These are phyloP conservation scores for Zosterops borbonicus DNA, from an alignment of 2,113 vertebrate genomes.

Conservation along the genomic window DNA sequence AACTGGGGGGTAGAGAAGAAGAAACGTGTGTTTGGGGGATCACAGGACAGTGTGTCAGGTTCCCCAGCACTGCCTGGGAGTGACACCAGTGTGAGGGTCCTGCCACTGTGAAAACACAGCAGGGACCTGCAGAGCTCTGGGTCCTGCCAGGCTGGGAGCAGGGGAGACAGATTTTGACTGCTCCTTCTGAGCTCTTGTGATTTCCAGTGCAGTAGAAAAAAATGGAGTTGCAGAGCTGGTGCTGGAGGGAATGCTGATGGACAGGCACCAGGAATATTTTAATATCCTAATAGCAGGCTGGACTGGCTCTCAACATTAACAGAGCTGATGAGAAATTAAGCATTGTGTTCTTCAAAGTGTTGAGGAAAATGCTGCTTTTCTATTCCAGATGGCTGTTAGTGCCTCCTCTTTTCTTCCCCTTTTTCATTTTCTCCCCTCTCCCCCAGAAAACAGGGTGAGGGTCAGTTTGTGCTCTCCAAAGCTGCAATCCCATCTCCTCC, in stretches of 20 bases:
- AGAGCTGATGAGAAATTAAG: background rate
- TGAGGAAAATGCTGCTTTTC: background rate
- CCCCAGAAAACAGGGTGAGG: background rate
- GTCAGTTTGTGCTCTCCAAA: background rate
- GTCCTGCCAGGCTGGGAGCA: background rate
- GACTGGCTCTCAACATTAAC: background rate
- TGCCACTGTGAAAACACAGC: fast-evolving
- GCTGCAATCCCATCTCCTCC: background rate
- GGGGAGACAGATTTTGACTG: background rate
- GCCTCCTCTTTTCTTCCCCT: background rate
- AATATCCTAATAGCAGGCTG: background rate
- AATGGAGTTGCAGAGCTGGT: background rate
- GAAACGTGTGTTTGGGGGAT: background rate
- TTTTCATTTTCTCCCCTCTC: background rate
- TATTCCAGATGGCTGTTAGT: background rate
- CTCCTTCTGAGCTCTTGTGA: background rate
- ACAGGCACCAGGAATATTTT: background rate
- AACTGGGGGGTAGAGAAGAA: background rate
- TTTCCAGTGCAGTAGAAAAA: background rate
- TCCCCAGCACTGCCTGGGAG: background rate
- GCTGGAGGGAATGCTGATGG: background rate
- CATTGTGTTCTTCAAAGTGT: background rate
- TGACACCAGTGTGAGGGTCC: fast-evolving
- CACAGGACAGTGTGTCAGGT: fast-evolving
- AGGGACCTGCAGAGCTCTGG: background rate